Evolutionary conservation across 2,888 invertebrate species (phyloP).

Genomic region (Drosophila macrothrix): DNA sequence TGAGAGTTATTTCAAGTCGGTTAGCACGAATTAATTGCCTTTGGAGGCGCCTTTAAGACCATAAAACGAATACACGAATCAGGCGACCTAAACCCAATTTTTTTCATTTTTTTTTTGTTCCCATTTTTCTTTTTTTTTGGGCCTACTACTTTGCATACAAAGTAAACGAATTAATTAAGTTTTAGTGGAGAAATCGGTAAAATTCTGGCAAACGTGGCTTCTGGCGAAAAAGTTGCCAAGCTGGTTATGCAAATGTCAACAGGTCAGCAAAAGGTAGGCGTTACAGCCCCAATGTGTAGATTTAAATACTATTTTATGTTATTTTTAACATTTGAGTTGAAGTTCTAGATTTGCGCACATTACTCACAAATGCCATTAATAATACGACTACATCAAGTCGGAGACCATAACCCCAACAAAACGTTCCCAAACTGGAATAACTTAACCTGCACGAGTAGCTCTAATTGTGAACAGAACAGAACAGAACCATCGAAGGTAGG

Average conservation of each 20-base stretch:
- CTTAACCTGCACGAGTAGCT: conserved; percentile 35
- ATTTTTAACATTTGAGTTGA: conserved; percentile 58
- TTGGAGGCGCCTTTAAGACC: conserved; percentile 37
- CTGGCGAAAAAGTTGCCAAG: conserved; percentile 21
- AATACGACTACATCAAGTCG: conserved; percentile 31
- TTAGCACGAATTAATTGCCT: conserved; percentile 30
- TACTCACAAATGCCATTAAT: conserved; percentile 72
- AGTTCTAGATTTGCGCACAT: conserved; percentile 66
- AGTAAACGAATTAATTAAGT: conserved; percentile 68
- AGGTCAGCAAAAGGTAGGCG: conserved; percentile 56
- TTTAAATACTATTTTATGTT: conserved; percentile 41
- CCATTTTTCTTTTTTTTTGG: neutral
- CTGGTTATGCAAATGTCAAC: conserved; percentile 75
- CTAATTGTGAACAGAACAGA: conserved; percentile 2
- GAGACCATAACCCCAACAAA: conserved; percentile 47
- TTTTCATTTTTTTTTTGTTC: conserved; percentile 7
- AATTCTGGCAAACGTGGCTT: conserved; percentile 44
- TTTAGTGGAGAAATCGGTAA: conserved; percentile 48
- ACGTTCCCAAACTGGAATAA: conserved; percentile 36
- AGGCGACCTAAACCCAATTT: conserved; percentile 26
- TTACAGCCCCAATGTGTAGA: neutral
- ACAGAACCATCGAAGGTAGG: conserved; percentile 32
- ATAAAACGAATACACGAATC: conserved; percentile 39
- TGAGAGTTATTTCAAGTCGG: conserved; percentile 1
- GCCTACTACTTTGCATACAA: conserved; percentile 36